Percentiles rank a stretch among this genome's conserved stretches.
These are phyloP conservation scores for Thumatha senex DNA, from an alignment of 2,888 invertebrate species.

Conservation along the genomic window DNA sequence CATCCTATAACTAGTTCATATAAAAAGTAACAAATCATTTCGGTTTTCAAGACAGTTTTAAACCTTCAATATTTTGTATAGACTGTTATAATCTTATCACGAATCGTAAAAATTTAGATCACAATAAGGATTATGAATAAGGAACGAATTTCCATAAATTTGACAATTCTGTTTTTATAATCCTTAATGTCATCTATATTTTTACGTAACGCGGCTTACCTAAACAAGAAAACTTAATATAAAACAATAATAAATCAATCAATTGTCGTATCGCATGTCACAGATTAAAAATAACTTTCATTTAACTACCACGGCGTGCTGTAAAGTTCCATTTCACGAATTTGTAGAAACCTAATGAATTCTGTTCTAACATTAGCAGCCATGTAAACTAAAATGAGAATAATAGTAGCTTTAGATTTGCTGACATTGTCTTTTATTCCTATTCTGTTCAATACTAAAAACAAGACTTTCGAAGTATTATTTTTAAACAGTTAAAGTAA, in stretches of 20 bases:
- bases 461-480: no score
- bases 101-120: not conserved
- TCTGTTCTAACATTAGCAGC: not conserved
- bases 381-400: not conserved
- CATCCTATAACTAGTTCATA: no score
- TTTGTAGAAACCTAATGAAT: not conserved
- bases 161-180: no score
- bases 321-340: not conserved
- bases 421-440: no score
- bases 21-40: no score
- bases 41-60: no score
- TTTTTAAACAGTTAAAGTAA: no score
- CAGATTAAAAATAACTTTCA: constrained; percentile 5
- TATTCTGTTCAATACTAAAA: no score
- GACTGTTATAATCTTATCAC: not conserved
- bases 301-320: not conserved
- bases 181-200: no score
- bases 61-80: not conserved
- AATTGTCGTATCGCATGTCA: constrained; percentile 1
- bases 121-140: not conserved
- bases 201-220: not conserved
- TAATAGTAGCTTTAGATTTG: not conserved
- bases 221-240: constrained; percentile 1
- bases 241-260: constrained; percentile 7
- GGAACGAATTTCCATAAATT: not conserved